A percentile compares a stretch with the other conserved stretches of the same genome.
phyloP scores from a whole-genome alignment of 1,140 invertebrate species.

The Papilio polytes region DNA sequence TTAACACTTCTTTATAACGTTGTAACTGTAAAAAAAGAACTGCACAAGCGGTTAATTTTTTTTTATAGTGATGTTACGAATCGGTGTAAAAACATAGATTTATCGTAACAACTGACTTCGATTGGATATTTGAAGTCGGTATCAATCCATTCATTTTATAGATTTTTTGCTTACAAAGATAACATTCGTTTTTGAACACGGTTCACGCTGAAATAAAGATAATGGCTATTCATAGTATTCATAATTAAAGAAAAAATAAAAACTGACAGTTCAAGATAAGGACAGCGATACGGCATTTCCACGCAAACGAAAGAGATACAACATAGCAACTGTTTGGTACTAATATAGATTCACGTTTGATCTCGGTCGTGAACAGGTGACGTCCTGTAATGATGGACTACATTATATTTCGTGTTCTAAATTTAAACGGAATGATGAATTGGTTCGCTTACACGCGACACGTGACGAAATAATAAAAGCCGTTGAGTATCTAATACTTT shows the following conservation, averaged over 20 bases:
- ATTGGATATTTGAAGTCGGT: too few relatives aligned
- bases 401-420: slow-evolving; percentile 35
- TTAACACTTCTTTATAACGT: too few relatives aligned
- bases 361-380: slow-evolving; percentile 33
- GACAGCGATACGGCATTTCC: background rate
- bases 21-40: too few relatives aligned
- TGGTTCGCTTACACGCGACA: slow-evolving; percentile 9
- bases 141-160: too few relatives aligned
- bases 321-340: slow-evolving; percentile 18
- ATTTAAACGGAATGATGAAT: slow-evolving; percentile 36
- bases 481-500: background rate
- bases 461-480: background rate
- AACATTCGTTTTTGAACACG: too few relatives aligned
- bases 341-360: slow-evolving; percentile 37
- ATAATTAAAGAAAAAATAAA: slow-evolving; percentile 21
- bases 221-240: background rate
- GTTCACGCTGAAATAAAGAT: background rate
- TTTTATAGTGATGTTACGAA: too few relatives aligned
- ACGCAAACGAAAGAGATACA: slow-evolving; percentile 8
- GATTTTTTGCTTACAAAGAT: too few relatives aligned
- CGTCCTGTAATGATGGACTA: slow-evolving; percentile 36
- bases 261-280: background rate
- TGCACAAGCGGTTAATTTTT: too few relatives aligned
- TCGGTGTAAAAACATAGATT: too few relatives aligned
- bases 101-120: too few relatives aligned